phyloP scores from a whole-genome alignment of 2,797 vertebrate species.

The Rhincodon typus region DNA sequence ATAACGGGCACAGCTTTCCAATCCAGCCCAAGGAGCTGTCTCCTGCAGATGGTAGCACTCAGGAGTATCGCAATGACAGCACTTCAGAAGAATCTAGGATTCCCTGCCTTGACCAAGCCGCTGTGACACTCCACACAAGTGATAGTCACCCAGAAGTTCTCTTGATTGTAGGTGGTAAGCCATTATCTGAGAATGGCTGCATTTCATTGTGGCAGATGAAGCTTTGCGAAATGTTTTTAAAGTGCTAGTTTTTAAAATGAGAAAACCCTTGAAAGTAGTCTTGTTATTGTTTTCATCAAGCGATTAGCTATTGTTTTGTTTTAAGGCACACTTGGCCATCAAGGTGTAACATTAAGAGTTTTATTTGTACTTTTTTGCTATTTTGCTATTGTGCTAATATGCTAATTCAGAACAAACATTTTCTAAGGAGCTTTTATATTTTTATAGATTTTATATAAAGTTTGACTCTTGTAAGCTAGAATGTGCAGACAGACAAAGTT shows the following conservation, averaged over 20 bases:
- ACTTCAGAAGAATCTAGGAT: neutral
- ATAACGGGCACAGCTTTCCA: neutral
- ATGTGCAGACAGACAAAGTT: neutral
- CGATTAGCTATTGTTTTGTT: neutral
- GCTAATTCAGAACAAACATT: neutral
- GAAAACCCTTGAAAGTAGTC: neutral
- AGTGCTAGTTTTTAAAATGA: conserved; percentile 34
- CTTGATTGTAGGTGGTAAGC: conserved; percentile 71
- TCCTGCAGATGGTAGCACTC: neutral
- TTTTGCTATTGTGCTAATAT: neutral
- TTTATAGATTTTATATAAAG: neutral
- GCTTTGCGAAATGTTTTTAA: conserved; percentile 43
- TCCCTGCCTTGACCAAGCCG: no score
- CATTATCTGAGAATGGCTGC: conserved; percentile 48
- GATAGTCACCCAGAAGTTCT: conserved; percentile 54
- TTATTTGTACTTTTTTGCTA: neutral
- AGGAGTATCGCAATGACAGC: neutral
- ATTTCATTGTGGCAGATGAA: conserved; percentile 70
- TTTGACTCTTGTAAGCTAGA: neutral
- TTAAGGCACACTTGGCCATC: neutral
- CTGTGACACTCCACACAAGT: no score
- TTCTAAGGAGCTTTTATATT: conserved; percentile 24
- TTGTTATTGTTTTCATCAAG: neutral
- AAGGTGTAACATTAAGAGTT: neutral
- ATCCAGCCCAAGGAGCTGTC: neutral